phyloP scores from a whole-genome alignment of 1,140 invertebrate genomes.

The Popillia japonica region DNA sequence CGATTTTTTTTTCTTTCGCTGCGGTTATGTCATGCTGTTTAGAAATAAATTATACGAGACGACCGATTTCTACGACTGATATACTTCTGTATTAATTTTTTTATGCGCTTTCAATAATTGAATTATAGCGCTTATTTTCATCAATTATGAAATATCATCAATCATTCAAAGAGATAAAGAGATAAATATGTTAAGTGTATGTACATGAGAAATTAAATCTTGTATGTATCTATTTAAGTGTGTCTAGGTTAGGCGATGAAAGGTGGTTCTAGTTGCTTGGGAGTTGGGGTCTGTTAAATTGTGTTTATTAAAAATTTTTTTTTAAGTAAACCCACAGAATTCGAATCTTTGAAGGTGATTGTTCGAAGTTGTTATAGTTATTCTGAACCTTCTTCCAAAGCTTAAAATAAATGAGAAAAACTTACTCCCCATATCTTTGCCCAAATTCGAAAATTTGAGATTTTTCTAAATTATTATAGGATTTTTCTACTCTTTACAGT shows the following conservation, averaged over 20 bases:
- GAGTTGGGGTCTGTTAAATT: too few species aligned
- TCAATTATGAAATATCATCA: background rate
- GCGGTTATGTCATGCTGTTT: background rate
- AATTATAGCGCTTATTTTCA: background rate
- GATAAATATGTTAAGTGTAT: background rate
- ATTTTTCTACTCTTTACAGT: too few species aligned
- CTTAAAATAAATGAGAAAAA: too few species aligned
- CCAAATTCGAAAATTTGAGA: too few species aligned
- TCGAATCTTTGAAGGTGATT: too few species aligned
- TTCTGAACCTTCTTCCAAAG: too few species aligned
- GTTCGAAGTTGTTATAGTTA: too few species aligned
- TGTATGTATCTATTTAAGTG: background rate
- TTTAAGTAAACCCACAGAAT: too few species aligned
- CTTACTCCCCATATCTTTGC: too few species aligned
- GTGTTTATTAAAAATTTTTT: too few species aligned
- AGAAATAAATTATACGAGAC: background rate
- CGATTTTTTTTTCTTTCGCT: background rate
- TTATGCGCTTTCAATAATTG: background rate
- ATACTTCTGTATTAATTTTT: background rate
- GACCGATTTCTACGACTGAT: too few species aligned
- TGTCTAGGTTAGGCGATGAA: background rate
- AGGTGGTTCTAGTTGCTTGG: background rate
- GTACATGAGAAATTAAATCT: background rate
- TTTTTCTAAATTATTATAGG: too few species aligned
- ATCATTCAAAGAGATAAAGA: background rate